Conservation (phyloP, 2,888 invertebrate genomes). For the Xanthia togata region DNA sequence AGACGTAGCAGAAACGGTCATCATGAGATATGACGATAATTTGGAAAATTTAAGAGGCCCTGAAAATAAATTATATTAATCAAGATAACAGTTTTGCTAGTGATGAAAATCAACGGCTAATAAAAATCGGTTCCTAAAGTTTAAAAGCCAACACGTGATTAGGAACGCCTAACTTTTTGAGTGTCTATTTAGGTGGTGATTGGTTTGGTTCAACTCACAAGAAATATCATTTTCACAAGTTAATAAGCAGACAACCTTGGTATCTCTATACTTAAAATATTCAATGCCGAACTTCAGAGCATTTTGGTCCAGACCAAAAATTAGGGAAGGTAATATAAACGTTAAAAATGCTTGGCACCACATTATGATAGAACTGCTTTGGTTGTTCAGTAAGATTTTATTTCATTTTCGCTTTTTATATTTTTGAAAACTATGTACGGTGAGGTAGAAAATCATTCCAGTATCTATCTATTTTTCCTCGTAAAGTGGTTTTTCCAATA, state of each 20-base stretch:
- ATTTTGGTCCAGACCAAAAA: slow-evolving; percentile 52
- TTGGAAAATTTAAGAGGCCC: slow-evolving; percentile 67
- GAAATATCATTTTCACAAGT: slow-evolving; percentile 61
- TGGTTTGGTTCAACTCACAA: slow-evolving; percentile 45
- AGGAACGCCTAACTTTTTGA: slow-evolving; percentile 1
- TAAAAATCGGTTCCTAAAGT: background rate
- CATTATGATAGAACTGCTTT: slow-evolving; percentile 42
- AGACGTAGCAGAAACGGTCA: slow-evolving; percentile 60
- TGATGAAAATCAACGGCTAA: background rate
- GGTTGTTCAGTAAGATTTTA: background rate
- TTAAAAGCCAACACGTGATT: background rate
- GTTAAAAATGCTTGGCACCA: slow-evolving; percentile 43
- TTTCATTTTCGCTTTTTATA: slow-evolving; percentile 43
- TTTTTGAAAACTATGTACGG: slow-evolving; percentile 33
- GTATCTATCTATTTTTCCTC: background rate
- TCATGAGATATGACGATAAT: slow-evolving; percentile 49
- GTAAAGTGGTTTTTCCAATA: background rate
- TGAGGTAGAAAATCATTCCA: slow-evolving; percentile 6
- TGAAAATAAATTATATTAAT: slow-evolving; percentile 45
- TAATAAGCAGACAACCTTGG: slow-evolving; percentile 71
- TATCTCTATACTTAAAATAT: slow-evolving; percentile 72
- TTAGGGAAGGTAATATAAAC: slow-evolving; percentile 40
- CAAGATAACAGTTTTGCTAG: background rate
- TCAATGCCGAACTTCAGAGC: slow-evolving; percentile 65
- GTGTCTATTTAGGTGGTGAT: background rate